Conservation (phyloP, 92 coral and sea anemone genomes). For the Porites cylindrica region DNA sequence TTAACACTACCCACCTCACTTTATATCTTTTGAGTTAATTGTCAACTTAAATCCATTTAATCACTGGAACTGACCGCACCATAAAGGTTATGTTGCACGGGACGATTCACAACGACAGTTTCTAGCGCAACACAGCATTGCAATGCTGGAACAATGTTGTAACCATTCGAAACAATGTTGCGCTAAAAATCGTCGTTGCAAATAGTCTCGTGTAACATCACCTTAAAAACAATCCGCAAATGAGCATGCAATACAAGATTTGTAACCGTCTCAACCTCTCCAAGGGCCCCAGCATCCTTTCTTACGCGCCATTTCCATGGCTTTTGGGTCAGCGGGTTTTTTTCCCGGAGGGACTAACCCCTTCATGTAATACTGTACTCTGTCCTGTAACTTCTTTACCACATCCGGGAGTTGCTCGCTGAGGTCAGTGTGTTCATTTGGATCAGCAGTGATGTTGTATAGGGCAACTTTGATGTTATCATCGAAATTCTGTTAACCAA, state of each 20-base stretch:
- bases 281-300: conserved; percentile 62
- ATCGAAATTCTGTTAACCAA: conserved; percentile 1
- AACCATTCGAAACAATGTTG: too few species aligned
- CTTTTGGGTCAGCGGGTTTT: conserved; percentile 43
- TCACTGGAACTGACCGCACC: too few species aligned
- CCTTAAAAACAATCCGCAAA: background rate
- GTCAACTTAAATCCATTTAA: too few species aligned
- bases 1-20: too few species aligned
- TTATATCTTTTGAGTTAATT: too few species aligned
- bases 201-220: background rate
- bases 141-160: too few species aligned
- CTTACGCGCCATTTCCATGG: conserved; percentile 17
- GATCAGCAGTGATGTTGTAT: conserved; percentile 71
- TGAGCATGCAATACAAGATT: background rate
- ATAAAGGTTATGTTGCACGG: too few species aligned
- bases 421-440: conserved; percentile 57
- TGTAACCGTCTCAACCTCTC: background rate
- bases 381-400: conserved; percentile 40
- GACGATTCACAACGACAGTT: too few species aligned
- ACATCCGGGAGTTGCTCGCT: conserved; percentile 52
- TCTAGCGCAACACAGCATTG: too few species aligned
- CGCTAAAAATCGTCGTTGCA: too few species aligned
- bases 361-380: conserved; percentile 58
- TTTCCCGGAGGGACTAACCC: conserved; percentile 30
- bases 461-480: conserved; percentile 42